phyloP scores from a whole-genome alignment of 2,888 invertebrate species.

The Aphrophora alni region DNA sequence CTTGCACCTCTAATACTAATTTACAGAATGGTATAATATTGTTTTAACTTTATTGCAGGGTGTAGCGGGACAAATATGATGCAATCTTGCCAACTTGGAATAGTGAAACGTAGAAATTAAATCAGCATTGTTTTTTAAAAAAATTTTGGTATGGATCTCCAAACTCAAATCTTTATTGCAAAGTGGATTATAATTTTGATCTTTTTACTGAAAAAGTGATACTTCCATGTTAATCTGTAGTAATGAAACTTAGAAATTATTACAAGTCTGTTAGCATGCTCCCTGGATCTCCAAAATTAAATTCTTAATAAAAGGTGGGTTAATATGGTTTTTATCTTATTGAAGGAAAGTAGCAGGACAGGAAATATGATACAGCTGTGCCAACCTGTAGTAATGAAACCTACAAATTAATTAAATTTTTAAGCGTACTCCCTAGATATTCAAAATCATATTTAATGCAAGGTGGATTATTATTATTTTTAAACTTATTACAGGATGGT shows the following conservation, averaged over 20 bases:
- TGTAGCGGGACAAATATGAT: slow-evolving; percentile 10
- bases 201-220: too few relatives aligned
- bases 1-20: too few relatives aligned
- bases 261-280: slow-evolving; percentile 26
- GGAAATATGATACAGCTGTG: slow-evolving; percentile 23
- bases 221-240: too few relatives aligned
- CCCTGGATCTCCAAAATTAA: slow-evolving; percentile 35
- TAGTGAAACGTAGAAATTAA: too few relatives aligned
- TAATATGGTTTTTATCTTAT: too few relatives aligned
- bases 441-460: slow-evolving; percentile 40
- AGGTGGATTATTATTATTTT: slow-evolving; percentile 48
- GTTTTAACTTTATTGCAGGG: too few relatives aligned
- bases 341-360: slow-evolving; percentile 3
- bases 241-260: slow-evolving; percentile 27
- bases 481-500: too few relatives aligned
- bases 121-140: too few relatives aligned
- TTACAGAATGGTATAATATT: too few relatives aligned
- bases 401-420: slow-evolving; percentile 12
- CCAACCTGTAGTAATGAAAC: slow-evolving; percentile 22
- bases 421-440: slow-evolving; percentile 25
- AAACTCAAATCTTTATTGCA: too few relatives aligned
- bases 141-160: too few relatives aligned
- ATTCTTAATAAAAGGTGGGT: slow-evolving; percentile 42
- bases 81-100: slow-evolving; percentile 19
- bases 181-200: too few relatives aligned